phyloP scores from a whole-genome alignment of 2,113 vertebrate genomes.

The Ceyx cyanopectus region DNA sequence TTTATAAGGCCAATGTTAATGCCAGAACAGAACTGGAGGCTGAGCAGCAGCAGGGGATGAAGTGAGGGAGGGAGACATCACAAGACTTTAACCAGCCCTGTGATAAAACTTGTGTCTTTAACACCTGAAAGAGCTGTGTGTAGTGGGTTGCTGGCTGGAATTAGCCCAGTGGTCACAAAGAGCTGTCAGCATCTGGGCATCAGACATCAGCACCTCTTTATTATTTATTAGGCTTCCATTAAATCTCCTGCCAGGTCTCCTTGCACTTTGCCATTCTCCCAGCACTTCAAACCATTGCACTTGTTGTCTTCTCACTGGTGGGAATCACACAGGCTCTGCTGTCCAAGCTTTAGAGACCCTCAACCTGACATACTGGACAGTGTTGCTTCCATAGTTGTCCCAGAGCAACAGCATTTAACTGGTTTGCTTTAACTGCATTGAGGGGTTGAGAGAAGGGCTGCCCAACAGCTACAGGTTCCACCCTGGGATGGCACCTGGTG shows the following conservation, averaged over 20 bases:
- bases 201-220: no score
- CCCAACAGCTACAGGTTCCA: no score
- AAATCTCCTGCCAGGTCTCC: not conserved
- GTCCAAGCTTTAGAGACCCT: no score
- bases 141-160: not conserved
- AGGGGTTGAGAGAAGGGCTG: no score
- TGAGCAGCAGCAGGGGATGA: not conserved
- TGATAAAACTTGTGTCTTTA: not conserved
- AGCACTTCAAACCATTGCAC: not conserved
- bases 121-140: not conserved
- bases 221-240: not conserved
- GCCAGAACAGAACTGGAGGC: not conserved
- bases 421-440: no score
- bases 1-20: rapidly evolving
- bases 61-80: not conserved
- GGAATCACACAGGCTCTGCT: no score
- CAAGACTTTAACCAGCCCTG: not conserved
- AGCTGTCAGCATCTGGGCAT: not conserved
- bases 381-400: no score
- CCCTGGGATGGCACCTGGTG: no score
- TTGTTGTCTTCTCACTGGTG: not conserved
- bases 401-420: no score
- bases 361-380: no score
- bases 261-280: not conserved
- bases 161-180: not conserved